Evolutionary conservation across 2,888 invertebrate genomes (phyloP), one percentile per base, ranked within the genome.

Genomic region (Caenorhabditis sp.): DNA sequence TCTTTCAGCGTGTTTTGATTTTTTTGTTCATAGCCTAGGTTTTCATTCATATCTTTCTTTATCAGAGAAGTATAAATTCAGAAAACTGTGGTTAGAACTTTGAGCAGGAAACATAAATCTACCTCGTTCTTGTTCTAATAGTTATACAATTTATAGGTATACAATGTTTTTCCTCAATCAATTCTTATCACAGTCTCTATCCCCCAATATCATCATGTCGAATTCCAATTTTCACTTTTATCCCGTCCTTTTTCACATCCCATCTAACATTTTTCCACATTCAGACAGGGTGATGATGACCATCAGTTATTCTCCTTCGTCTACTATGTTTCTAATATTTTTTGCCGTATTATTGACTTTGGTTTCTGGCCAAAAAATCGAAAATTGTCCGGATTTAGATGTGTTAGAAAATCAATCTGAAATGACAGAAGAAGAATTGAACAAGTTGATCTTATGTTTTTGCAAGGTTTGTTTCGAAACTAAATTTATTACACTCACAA

Each of bases 331-430:
- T 56, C 14, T 57, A 38, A 31, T 57, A 63, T 63, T 54, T 54
- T 43, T 57, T 38, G 36, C 49, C 57, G 20, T 25, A 43, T 57
- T 38, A 57, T 54, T 56, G 23, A 27, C 43, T 62, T 31, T 57
- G 12, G 14, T 10, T 12, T 12, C 17, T 12, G 43, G 14, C 3
- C 43, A 43, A 43, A 43, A 65, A 3, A 73, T 86, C 27, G 78
- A 82, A 4, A 84, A 83, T 23, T 86, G 86, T 66, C 82, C 84
- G 10, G 83, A 85, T 72, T 59, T 85, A 36, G 81, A 81, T 50
- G 73, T 80, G 2, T 71, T 86, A 49, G 80, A 83, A 52, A 69
- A 76, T 58, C 70, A 77, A 36, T 59, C 70, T 8, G 77, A 78
- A 57, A 59, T 78, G 31, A 56, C 80, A 5, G 69, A 72, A 59